These are phyloP conservation scores for Bubalus kerabau DNA, from an alignment of 2,113 vertebrate genomes.

Conservation along the genomic window DNA sequence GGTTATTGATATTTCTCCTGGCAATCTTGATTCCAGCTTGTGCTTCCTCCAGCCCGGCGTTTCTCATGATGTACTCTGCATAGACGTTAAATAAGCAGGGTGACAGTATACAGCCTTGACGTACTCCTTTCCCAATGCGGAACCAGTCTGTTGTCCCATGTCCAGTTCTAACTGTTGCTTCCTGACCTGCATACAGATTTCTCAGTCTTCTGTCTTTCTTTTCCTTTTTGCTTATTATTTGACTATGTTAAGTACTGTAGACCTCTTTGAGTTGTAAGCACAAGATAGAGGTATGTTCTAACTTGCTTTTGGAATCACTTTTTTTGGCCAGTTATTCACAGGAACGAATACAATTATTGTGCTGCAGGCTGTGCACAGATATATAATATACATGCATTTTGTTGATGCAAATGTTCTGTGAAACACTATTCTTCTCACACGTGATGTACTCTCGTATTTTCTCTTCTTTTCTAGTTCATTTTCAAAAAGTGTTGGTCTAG, in stretches of 20 bases:
- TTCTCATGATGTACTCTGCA: neutral
- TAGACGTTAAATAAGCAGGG: neutral
- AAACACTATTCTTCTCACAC: neutral
- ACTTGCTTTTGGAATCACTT: neutral
- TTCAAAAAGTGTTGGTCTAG: neutral
- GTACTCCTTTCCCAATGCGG: neutral
- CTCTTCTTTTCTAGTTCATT: neutral
- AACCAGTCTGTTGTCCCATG: neutral
- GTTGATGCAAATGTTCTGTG: neutral
- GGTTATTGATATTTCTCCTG: neutral
- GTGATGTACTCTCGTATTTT: neutral
- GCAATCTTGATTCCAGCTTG: neutral
- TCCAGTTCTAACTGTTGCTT: neutral
- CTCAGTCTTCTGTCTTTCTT: neutral
- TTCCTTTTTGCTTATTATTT: neutral
- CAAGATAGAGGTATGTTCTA: neutral
- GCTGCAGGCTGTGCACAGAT: neutral
- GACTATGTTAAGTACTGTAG: neutral
- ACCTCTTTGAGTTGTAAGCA: neutral
- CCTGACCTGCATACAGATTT: neutral
- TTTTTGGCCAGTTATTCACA: neutral
- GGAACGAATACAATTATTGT: neutral
- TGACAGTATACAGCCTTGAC: neutral
- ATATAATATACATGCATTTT: fast-evolving
- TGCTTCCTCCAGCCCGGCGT: neutral